Conservation (phyloP, 64 coral and sea anemone genomes). For the Acropora tenuis region DNA sequence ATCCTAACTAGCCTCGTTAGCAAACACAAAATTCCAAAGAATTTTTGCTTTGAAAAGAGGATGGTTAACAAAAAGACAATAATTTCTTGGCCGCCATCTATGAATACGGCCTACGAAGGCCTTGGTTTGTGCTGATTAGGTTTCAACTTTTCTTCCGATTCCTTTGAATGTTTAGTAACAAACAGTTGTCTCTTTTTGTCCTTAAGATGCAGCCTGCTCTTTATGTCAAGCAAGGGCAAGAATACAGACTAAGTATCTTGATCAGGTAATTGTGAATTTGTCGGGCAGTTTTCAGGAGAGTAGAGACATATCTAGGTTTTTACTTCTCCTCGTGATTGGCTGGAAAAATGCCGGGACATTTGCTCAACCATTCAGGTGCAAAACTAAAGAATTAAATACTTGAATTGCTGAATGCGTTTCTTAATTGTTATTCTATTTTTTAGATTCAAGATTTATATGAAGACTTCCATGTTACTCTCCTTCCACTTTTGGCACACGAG, state of each 20-base stretch:
- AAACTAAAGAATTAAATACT: too few relatives aligned
- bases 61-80: too few relatives aligned
- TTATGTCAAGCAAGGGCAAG: conserved; percentile 84
- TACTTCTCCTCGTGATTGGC: neutral
- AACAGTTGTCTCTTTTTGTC: neutral
- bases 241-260: conserved; percentile 94
- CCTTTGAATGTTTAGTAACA: neutral
- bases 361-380: too few relatives aligned
- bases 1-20: too few relatives aligned
- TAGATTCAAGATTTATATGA: conserved; percentile 98
- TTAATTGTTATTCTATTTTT: neutral
- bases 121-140: too few relatives aligned
- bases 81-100: too few relatives aligned
- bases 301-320: neutral
- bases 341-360: neutral
- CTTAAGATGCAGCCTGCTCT: conserved; percentile 19
- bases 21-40: too few relatives aligned
- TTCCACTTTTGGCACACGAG: conserved; percentile 90
- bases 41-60: too few relatives aligned
- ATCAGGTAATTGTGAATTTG: conserved; percentile 69
- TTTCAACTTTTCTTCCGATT: neutral
- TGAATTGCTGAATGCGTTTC: too few relatives aligned
- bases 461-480: conserved; percentile 89
- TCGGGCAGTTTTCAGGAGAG: neutral
- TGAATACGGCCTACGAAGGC: too few relatives aligned